Evolutionary conservation across 1,140 invertebrate species (phyloP), one percentile per base, ranked within the genome.

Genomic region (Trypoxylus dichotomus): DNA sequence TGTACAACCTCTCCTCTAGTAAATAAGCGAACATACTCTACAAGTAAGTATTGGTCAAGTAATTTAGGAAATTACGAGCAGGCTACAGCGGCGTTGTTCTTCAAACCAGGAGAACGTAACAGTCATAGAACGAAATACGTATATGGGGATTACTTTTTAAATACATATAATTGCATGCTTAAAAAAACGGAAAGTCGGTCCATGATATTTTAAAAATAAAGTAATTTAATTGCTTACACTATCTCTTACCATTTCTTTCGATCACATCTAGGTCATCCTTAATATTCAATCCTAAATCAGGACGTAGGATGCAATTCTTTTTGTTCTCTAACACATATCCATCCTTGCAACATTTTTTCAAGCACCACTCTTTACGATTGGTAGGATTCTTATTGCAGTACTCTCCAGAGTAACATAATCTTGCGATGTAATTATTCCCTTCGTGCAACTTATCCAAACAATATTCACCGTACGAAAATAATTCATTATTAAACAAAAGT

Each of bases 291-390:
- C 60, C 60, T 27, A 68, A 29, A 24, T 68, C 24, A 68, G 60
- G 27, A 2, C 27, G 19, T 15, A 25, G 27, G 21, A 68, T 24
- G 15, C 60, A 68, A 37, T 37, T 37, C 24, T 7, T 68, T 13
- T 6, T 68, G 60, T 24, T 24, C 8, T 29, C 0, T 15, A 68
- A 68, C 3, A 68, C 60, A 27, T 74, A 43, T 25, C 72, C 72
- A n/a, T 74, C 72, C 0, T n/a, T 37, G 10, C 72, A 74, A 42
- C 72, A 74, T 41, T 74, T 74, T 21, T 41, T 74, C 32, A 74
- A 41, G n/a, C 72, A 74, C 72, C 72, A 41, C 25, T 68, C 25
- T 68, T 68, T 21, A 29, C 13, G 24, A 21, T 21, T 13, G 21
- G 10, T 42, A 37, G n/a, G 7, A 37, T 41, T 3, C 24, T 11